phyloP scores from a whole-genome alignment of 2,113 vertebrate genomes.

The Gallinago paraguaiae region DNA sequence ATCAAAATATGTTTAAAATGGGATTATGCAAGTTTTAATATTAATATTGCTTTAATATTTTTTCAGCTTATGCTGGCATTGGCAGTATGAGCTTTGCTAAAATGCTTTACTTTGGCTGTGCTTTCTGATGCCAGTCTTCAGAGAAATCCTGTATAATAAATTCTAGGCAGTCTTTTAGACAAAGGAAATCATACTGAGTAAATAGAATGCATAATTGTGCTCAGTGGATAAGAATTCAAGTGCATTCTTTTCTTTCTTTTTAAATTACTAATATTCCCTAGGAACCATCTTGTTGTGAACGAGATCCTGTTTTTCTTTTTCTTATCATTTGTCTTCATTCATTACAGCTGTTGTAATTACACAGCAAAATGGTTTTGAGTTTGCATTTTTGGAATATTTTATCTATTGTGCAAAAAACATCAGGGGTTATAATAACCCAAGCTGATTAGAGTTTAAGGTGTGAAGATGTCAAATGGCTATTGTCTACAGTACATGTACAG shows the following conservation, averaged over 20 bases:
- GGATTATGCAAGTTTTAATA: neutral
- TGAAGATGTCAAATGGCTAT: neutral
- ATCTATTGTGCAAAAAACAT: neutral
- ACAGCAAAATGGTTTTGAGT: neutral
- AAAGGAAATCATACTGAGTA: slow-evolving; percentile 3
- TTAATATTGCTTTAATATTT: neutral
- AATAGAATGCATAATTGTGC: slow-evolving; percentile 18
- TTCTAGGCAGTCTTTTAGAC: neutral
- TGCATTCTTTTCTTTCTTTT: neutral
- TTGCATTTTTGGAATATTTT: slow-evolving; percentile 23
- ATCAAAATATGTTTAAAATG: neutral
- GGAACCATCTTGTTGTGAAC: neutral
- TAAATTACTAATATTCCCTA: slow-evolving; percentile 18
- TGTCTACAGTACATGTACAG: neutral
- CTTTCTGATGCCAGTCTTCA: neutral
- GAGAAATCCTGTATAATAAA: neutral
- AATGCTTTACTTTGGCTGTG: neutral
- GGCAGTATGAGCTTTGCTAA: neutral
- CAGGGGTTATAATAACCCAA: neutral
- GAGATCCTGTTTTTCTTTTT: slow-evolving; percentile 2
- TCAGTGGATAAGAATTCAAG: neutral
- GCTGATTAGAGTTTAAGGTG: slow-evolving; percentile 12
- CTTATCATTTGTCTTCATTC: slow-evolving; percentile 39
- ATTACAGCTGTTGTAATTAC: slow-evolving; percentile 26
- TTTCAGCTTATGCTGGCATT: neutral